A percentile compares a stretch with the other conserved stretches of the same genome.
Conservation (phyloP, 1,140 invertebrate genomes). For the Megathymus violae region DNA sequence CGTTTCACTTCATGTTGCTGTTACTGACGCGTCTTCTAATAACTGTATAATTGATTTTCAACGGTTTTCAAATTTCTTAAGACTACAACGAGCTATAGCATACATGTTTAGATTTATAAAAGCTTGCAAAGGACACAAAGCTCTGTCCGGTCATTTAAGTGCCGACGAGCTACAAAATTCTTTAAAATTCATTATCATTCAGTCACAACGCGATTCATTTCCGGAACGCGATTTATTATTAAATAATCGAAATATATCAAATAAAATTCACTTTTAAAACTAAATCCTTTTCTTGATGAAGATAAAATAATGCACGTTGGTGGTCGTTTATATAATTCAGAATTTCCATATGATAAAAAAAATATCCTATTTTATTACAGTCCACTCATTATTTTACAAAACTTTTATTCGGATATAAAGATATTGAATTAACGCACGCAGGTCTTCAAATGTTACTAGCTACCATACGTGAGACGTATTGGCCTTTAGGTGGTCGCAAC, state of each 20-base stretch:
- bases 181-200: slow-evolving; percentile 33
- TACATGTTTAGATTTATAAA: slow-evolving; percentile 40
- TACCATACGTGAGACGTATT: slow-evolving; percentile 4
- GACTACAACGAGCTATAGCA: slow-evolving; percentile 31
- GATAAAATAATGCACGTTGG: slow-evolving; percentile 21
- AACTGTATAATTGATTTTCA: slow-evolving; percentile 36
- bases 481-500: slow-evolving; percentile 10
- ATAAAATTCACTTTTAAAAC: slow-evolving; percentile 28
- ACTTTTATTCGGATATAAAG: slow-evolving; percentile 7
- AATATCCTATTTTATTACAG: slow-evolving; percentile 28
- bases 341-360: slow-evolving; percentile 23
- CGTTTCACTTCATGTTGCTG: slow-evolving; percentile 3
- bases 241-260: slow-evolving; percentile 20
- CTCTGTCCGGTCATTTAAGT: background rate
- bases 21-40: background rate
- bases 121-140: slow-evolving; percentile 20
- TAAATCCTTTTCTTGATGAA: slow-evolving; percentile 18
- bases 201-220: slow-evolving; percentile 34
- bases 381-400: slow-evolving; percentile 26
- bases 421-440: slow-evolving; percentile 6
- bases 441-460: slow-evolving; percentile 16
- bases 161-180: slow-evolving; percentile 20
- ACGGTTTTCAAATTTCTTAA: slow-evolving; percentile 39
- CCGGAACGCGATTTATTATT: slow-evolving; percentile 21
- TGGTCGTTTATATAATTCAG: slow-evolving; percentile 16